Base-by-base conservation (phyloP, 2,113 vertebrate species). In the Podiceps cristatus region DNA sequence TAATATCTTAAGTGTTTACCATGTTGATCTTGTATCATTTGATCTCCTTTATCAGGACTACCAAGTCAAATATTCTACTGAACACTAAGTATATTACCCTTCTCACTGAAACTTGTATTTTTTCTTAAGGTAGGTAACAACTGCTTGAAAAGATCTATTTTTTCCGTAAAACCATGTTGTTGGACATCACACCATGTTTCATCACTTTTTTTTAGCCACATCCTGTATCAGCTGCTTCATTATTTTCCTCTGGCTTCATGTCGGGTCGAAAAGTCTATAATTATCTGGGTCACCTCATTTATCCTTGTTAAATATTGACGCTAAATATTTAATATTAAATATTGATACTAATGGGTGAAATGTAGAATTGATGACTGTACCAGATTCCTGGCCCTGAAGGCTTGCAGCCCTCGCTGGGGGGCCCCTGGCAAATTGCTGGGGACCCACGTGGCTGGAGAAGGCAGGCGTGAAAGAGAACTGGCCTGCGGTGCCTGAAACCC, bases 241-340 rank as follows among this genome's bases (percentile, higher is more conserved):
- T 93, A 45, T 75, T 89, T 91, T 84, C 17, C 31, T 29, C 33
- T 81, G 24, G 17, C 71, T 83, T 96, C 67, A 35, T 1, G 1
- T 31, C 1, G 4, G 40, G 8, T 52, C 85, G 44, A 81, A 69
- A 81, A 49, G 16, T 64, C 80, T 86, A 14, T 76, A 72, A 49
- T 76, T 88, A 82, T 37, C 40, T 29, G n/a, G 44, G 52, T 87
- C 5, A 44, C 68, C 40, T 94, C 20, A 72, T 90, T 94, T 78
- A 59, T 59, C 20, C 35, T 9, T 52, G 13, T 68, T 86, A 89
- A 84, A 91, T 81, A 94, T n/a, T 68, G 68, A 31, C 0, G 2
- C 16, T 40, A 87, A 94, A 78, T 89, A 86, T 63, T 94, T 84
- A 68, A 62, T 86, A 60, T 60, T 35, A 84, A 71, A 56, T 83